Evolutionary conservation across 2,113 vertebrate species (phyloP), one percentile per base, ranked within the genome.

Genomic region (Campylomormyrus numenius): DNA sequence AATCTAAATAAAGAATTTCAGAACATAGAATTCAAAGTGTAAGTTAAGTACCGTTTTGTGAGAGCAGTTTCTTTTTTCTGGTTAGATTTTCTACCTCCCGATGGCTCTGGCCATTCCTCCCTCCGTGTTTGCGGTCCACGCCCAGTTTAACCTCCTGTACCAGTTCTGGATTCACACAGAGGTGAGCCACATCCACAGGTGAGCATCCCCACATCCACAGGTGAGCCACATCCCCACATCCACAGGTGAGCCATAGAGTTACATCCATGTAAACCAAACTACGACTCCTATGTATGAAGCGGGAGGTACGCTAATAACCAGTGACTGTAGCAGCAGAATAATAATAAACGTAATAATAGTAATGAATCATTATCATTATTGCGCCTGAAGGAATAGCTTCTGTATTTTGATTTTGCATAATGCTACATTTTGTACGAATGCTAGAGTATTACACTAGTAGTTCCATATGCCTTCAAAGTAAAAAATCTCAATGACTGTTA

Each of bases 101-200:
- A 53, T 99, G 96, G 97, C 98, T 17, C 94, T 99, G 88, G 94
- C 95, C 58, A 94, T 98, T n/a, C 97, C 97, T 48, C 97, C 97
- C 1, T 96, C 97, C 0, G 92, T 97, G 53, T 99, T 97, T 74
- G 96, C 97, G 24, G 97, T 98, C 91, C 98, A 99, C 94, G 92
- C 97, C 21, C 98, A 99, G 90, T 96, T 99, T 90, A 99, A 98
- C 93, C 94, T 99, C 0, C 96, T 99, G 80, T 99, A 98, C 93
- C 98, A 99, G 91, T 98, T 99, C 94, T 99, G 98, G 98, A 98
- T 99, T 92, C 98, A 99, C 93, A 99, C 97, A 13, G 97, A 99
- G 97, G 98, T 99, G 95, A 96, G 90, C 50, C 35, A 39, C 39
- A 39, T 39, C 39, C 39, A 39, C 39, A 99, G 97, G 98, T 99